phyloP scores from a whole-genome alignment of 2,113 vertebrate genomes.

The Motacilla alba region DNA sequence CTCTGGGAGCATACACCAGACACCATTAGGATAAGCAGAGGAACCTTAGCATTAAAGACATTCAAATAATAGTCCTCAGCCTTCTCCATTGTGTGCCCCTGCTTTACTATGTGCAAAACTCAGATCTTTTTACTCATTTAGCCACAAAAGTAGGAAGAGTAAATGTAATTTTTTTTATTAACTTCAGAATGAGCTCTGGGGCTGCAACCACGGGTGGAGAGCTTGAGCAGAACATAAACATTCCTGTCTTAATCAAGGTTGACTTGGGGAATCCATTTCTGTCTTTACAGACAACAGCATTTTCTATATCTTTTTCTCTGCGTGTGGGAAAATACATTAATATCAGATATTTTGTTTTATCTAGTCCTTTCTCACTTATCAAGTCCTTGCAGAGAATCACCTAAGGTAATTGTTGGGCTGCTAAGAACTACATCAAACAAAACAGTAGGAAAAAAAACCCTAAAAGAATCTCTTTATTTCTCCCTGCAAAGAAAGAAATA shows the following conservation, averaged over 20 bases:
- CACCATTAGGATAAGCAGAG: background rate
- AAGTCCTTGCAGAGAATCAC: conserved; percentile 64
- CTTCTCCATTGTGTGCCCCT: background rate
- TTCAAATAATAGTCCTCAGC: background rate
- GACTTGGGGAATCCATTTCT: conserved; percentile 36
- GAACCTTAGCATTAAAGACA: conserved; percentile 11
- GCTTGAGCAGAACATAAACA: background rate
- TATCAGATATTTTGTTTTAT: conserved; percentile 74
- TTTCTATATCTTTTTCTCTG: background rate
- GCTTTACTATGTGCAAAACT: background rate
- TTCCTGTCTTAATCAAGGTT: conserved; percentile 54
- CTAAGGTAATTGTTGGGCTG: conserved; percentile 59
- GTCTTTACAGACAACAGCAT: conserved; percentile 26
- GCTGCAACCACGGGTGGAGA: background rate
- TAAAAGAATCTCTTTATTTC: conserved; percentile 33
- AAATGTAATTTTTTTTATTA: background rate
- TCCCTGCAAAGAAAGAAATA: conserved; percentile 24
- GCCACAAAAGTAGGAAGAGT: background rate
- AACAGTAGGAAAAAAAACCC: background rate
- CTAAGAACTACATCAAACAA: conserved; percentile 64
- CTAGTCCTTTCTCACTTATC: conserved; percentile 59
- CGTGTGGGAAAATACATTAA: conserved; percentile 54
- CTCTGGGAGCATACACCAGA: background rate
- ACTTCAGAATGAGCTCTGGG: background rate
- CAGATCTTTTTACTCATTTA: background rate